Conservation (phyloP, 1,140 invertebrate species). For the Cherax destructor region DNA sequence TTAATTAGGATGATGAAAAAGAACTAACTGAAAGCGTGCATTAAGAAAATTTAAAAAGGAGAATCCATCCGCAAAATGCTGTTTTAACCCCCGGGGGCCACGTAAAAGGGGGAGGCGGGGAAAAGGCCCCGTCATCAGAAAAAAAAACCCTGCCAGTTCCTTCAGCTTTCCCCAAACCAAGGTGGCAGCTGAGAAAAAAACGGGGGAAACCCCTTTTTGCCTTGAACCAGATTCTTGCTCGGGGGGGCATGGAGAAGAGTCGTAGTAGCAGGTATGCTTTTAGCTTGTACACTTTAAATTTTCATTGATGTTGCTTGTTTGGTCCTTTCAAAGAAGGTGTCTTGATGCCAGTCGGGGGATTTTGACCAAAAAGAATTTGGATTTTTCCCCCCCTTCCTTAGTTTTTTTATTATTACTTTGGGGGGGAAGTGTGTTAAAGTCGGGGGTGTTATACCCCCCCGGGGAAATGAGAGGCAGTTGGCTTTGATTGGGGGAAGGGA, state of each 20-base stretch:
- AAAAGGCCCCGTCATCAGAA: constrained; percentile 26
- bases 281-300: neutral
- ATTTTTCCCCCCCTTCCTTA: neutral
- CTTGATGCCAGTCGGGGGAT: no score
- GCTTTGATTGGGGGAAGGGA: no score
- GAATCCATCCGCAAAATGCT: constrained; percentile 94
- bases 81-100: constrained; percentile 78
- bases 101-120: constrained; percentile 29
- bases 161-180: constrained; percentile 75
- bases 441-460: no score
- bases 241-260: constrained; percentile 94
- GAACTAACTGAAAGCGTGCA: constrained; percentile 86
- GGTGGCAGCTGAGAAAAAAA: constrained; percentile 87
- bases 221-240: constrained; percentile 92
- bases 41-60: constrained; percentile 88
- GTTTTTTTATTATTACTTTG: neutral
- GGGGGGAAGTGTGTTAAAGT: no score
- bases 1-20: constrained; percentile 72
- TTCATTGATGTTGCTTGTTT: neutral
- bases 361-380: no score
- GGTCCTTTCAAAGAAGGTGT: no score
- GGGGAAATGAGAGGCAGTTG: no score
- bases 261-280: constrained; percentile 88
- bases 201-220: constrained; percentile 92
- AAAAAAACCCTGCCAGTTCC: constrained; percentile 49